These are phyloP conservation scores for Mimas tiliae DNA, from an alignment of 2,888 invertebrate species.

Conservation along the genomic window DNA sequence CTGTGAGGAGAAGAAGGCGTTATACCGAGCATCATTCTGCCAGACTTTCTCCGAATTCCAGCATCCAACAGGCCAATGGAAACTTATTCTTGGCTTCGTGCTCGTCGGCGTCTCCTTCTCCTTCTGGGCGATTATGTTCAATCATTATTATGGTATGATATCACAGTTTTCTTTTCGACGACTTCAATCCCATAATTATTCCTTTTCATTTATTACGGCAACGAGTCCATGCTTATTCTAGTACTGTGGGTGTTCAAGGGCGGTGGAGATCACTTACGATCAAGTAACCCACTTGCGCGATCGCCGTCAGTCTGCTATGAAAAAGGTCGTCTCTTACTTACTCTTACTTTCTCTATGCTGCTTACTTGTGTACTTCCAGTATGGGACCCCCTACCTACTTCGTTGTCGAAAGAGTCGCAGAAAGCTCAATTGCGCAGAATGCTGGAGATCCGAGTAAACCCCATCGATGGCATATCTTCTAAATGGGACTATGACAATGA, in stretches of 20 bases:
- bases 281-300: too few species aligned
- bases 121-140: constrained; percentile 83
- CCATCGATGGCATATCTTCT: constrained; percentile 91
- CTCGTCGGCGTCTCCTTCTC: constrained; percentile 81
- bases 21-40: constrained; percentile 97
- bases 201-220: too few species aligned
- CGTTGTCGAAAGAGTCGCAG: constrained; percentile 87
- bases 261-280: too few species aligned
- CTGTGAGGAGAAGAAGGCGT: constrained; percentile 95
- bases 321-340: too few species aligned
- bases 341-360: too few species aligned
- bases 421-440: constrained; percentile 91
- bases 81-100: constrained; percentile 86
- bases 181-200: neutral
- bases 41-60: constrained; percentile 96
- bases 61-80: constrained; percentile 94
- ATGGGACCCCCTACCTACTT: constrained; percentile 85
- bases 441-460: constrained; percentile 89
- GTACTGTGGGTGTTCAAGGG: too few species aligned
- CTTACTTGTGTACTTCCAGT: constrained; percentile 67
- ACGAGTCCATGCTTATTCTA: too few species aligned
- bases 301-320: too few species aligned
- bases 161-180: too few species aligned
- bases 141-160: constrained; percentile 84
- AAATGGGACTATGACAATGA: constrained; percentile 94